phyloP scores from a whole-genome alignment of 2,888 invertebrate genomes.

The Alcis repandata region DNA sequence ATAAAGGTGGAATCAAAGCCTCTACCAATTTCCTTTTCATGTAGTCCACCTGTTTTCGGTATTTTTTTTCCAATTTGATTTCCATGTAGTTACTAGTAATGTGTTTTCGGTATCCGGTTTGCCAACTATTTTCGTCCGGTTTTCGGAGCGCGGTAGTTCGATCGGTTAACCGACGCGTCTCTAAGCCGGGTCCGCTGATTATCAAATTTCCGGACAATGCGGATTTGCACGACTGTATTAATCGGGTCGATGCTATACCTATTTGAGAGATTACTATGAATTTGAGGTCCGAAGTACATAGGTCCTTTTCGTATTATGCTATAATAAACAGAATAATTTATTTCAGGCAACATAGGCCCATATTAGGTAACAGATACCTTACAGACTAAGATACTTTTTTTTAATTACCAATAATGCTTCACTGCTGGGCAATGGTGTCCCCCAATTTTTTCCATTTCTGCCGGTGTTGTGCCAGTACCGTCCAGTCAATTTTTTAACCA shows the following conservation, averaged over 20 bases:
- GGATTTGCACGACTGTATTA: constrained; percentile 27
- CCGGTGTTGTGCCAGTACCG: no score
- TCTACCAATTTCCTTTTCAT: no score
- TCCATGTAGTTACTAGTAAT: background rate
- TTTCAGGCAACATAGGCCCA: no score
- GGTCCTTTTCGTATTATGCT: background rate
- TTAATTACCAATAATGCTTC: no score
- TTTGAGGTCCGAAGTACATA: background rate
- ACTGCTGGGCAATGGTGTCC: no score
- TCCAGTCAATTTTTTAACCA: no score
- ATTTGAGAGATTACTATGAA: constrained; percentile 21
- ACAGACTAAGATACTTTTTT: no score
- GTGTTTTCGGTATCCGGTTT: background rate
- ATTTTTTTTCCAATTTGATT: background rate
- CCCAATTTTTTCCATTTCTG: no score
- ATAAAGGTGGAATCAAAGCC: no score
- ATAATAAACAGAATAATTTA: no score
- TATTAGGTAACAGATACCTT: no score
- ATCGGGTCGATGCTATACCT: constrained; percentile 7
- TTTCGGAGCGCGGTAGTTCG: constrained; percentile 11
- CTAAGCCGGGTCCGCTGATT: constrained; percentile 25
- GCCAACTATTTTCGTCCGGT: constrained; percentile 6
- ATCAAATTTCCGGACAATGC: constrained; percentile 24
- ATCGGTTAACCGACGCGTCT: constrained; percentile 11
- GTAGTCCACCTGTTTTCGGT: no score